Conservation (phyloP, 35 echinoderm and acorn worm species). For the Diadema setosum region DNA sequence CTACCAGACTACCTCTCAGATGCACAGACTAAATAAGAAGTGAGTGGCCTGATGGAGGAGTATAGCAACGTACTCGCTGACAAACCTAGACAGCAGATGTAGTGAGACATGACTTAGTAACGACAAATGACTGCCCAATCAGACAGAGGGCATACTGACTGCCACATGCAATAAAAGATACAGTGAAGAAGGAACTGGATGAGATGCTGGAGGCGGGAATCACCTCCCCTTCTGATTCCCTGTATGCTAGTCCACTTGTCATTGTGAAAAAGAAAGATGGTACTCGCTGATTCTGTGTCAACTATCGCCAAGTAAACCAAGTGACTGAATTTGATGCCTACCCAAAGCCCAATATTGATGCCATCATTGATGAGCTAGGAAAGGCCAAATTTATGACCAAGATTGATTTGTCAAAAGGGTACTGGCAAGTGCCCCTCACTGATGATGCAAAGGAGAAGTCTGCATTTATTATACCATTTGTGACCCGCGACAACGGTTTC, state of each 20-base stretch:
- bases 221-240: too few relatives aligned
- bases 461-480: neutral
- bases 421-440: conserved; percentile 34
- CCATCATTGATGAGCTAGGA: conserved; percentile 8
- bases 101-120: neutral
- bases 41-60: neutral
- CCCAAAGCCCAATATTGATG: conserved; percentile 54
- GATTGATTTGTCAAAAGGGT: conserved; percentile 5
- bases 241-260: conserved; percentile 38
- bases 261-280: conserved; percentile 54
- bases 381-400: conserved; percentile 17
- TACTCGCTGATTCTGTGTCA: conserved; percentile 34
- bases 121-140: neutral
- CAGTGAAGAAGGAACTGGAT: neutral
- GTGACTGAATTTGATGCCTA: conserved; percentile 66
- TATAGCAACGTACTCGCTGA: conserved; percentile 9
- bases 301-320: conserved; percentile 11
- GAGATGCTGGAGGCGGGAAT: too few relatives aligned
- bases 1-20: too few relatives aligned
- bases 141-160: neutral
- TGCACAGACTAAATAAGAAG: too few relatives aligned
- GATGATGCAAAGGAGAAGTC: neutral
- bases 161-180: neutral
- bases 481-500: too few relatives aligned
- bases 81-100: neutral